Evolutionary conservation across 30 jellyfish, hydroid and myxozoan genomes (phyloP).

Genomic region (Catostylus mosaicus): DNA sequence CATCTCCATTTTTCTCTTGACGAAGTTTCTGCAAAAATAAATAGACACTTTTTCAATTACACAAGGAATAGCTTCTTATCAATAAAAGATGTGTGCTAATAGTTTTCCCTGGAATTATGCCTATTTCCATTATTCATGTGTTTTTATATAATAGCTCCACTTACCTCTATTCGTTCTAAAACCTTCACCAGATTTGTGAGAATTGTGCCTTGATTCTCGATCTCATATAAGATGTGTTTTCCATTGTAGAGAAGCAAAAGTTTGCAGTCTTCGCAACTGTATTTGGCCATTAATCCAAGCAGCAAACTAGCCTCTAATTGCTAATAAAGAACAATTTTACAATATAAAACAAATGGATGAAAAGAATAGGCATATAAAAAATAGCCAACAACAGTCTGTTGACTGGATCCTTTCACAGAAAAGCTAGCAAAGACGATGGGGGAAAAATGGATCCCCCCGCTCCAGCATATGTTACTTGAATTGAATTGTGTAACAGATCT

Average conservation of each 20-base stretch:
- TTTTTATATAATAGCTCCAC: no score
- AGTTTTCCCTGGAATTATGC: no score
- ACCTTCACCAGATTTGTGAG: conserved; percentile 62
- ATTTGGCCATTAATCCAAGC: conserved; percentile 88
- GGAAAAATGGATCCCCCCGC: no score
- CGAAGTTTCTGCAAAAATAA: conserved; percentile 12
- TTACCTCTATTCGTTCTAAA: conserved; percentile 23
- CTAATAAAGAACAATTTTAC: conserved; percentile 1
- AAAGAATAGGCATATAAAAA: no score
- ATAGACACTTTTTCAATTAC: no score
- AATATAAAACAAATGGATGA: neutral
- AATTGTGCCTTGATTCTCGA: conserved; percentile 69
- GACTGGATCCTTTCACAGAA: neutral
- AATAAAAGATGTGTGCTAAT: no score
- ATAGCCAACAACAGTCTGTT: no score
- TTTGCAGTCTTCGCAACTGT: conserved; percentile 86
- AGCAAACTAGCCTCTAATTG: conserved; percentile 56
- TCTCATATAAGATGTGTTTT: conserved; percentile 24
- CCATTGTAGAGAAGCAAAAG: conserved; percentile 46
- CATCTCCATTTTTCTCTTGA: conserved; percentile 28
- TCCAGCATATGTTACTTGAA: no score
- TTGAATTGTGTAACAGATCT: no score
- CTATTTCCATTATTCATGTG: no score
- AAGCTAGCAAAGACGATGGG: no score
- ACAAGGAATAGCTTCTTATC: neutral